These are phyloP conservation scores for Colaptes auratus DNA, from an alignment of 2,113 vertebrate genomes.

Conservation along the genomic window DNA sequence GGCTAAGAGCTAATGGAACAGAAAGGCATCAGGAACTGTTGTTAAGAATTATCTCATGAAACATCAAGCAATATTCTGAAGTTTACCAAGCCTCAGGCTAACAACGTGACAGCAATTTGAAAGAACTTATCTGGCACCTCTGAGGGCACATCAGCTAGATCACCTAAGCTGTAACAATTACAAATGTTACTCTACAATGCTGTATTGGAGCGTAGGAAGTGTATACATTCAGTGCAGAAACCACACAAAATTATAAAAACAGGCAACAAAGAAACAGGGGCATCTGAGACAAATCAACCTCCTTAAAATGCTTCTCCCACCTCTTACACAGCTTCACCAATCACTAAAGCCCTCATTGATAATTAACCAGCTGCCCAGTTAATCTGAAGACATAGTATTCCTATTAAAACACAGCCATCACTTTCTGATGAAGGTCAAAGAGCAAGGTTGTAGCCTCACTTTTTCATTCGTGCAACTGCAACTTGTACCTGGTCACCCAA, in stretches of 20 bases:
- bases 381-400: background rate
- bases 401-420: background rate
- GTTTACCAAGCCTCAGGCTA: slow-evolving; percentile 50
- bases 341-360: background rate
- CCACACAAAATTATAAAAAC: background rate
- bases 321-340: background rate
- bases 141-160: background rate
- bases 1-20: slow-evolving; percentile 64
- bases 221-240: background rate
- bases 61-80: slow-evolving; percentile 39
- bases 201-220: background rate
- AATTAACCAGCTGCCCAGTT: background rate
- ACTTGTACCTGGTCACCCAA: background rate
- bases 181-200: background rate
- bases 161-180: background rate
- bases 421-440: background rate
- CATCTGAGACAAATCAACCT: background rate
- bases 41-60: slow-evolving; percentile 62
- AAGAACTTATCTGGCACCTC: slow-evolving; percentile 6
- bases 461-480: background rate
- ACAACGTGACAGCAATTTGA: background rate
- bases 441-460: background rate
- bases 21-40: slow-evolving; percentile 53
- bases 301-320: background rate
- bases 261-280: background rate